These are phyloP conservation scores for Shinisaurus crocodilurus DNA, from an alignment of 2,113 vertebrate species.

Conservation along the genomic window DNA sequence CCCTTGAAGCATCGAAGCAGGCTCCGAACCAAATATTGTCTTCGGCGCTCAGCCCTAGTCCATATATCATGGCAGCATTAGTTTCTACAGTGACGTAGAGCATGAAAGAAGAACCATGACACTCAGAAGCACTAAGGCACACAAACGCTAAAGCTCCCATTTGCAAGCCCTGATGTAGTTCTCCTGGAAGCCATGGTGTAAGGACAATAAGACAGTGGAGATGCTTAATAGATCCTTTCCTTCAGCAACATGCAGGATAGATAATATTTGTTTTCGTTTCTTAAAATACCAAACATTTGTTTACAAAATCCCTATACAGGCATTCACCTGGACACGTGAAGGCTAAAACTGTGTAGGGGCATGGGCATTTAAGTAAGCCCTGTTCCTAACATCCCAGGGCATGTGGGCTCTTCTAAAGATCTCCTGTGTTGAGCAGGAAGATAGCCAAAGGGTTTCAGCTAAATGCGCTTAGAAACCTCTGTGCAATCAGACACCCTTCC, in stretches of 20 bases:
- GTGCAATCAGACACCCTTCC: too few species aligned
- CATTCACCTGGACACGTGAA: too few species aligned
- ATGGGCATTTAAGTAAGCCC: too few species aligned
- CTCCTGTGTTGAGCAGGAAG: too few species aligned
- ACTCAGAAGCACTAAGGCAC: constrained; percentile 22
- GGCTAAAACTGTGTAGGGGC: too few species aligned
- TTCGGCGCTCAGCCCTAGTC: too few species aligned
- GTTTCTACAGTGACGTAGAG: constrained; percentile 54
- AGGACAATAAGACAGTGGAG: not conserved
- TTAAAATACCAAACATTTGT: not conserved
- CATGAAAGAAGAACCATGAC: constrained; percentile 19
- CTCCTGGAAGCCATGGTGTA: not conserved
- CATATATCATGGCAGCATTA: constrained; percentile 10
- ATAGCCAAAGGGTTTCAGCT: too few species aligned
- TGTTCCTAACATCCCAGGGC: too few species aligned
- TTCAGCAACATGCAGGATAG: not conserved
- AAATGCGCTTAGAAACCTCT: too few species aligned
- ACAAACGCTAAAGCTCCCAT: rapidly evolving
- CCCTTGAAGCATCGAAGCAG: too few species aligned
- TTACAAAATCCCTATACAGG: not conserved
- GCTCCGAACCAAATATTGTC: too few species aligned
- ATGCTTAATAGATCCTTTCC: constrained; percentile 7
- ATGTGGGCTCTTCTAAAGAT: too few species aligned
- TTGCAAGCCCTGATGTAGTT: not conserved
- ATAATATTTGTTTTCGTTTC: not conserved